Evolutionary conservation across 1,140 invertebrate genomes (phyloP).

Genomic region (Ceratina japonica): DNA sequence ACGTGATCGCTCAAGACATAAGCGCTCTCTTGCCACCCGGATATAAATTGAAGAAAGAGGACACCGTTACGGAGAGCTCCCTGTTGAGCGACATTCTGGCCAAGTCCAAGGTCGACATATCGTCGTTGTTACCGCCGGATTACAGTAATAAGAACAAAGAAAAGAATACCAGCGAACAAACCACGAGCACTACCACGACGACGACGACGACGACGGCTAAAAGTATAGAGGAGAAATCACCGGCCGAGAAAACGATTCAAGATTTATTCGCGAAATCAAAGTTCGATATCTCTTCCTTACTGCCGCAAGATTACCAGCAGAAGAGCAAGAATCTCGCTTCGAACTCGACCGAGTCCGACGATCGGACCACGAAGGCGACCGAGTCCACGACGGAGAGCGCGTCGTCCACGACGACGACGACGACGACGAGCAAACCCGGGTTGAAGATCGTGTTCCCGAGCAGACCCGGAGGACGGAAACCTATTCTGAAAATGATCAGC

Average conservation of each 20-base stretch:
- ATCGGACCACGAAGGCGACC: conserved; percentile 36
- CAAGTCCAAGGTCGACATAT: conserved; percentile 81
- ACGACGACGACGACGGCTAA: conserved; percentile 57
- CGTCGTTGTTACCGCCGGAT: conserved; percentile 83
- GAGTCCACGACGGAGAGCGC: conserved; percentile 62
- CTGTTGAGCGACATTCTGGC: conserved; percentile 67
- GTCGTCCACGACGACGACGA: conserved; percentile 64
- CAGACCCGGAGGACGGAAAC: conserved; percentile 85
- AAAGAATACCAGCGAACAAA: conserved; percentile 31
- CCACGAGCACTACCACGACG: conserved; percentile 55
- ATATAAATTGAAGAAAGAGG: conserved; percentile 80
- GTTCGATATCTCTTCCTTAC: conserved; percentile 81
- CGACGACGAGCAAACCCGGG: conserved; percentile 76
- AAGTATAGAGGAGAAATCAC: conserved; percentile 66
- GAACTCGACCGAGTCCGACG: conserved; percentile 21
- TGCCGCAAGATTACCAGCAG: conserved; percentile 82
- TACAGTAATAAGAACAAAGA: conserved; percentile 77
- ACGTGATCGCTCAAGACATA: conserved; percentile 77
- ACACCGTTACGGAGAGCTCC: conserved; percentile 70
- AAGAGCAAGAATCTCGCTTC: conserved; percentile 57
- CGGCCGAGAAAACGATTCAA: conserved; percentile 64
- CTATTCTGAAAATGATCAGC: conserved; percentile 81
- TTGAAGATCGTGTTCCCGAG: conserved; percentile 90
- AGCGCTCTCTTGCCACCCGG: conserved; percentile 84
- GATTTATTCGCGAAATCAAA: conserved; percentile 78